Conservation (phyloP, 2,113 vertebrate species). For the Seriola dumerili region DNA sequence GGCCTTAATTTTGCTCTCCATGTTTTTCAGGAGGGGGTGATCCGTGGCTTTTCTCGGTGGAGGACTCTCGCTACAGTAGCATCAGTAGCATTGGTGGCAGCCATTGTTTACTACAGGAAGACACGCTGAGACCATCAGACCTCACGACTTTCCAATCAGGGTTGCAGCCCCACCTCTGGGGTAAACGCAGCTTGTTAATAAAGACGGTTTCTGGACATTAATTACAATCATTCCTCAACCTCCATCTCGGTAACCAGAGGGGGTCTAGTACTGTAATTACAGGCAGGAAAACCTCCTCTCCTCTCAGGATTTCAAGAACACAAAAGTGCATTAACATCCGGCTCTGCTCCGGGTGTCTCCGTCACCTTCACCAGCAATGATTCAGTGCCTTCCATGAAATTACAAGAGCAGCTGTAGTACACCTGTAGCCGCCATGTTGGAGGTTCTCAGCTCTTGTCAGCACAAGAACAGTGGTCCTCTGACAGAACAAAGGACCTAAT, state of each 20-base stretch:
- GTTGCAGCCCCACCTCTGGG: background rate
- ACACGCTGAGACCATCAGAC: slow-evolving; percentile 62
- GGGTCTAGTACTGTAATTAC: background rate
- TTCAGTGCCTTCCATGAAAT: background rate
- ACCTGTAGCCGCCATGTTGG: background rate
- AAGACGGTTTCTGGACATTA: background rate
- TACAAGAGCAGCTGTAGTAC: background rate
- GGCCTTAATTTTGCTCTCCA: background rate
- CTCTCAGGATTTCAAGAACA: slow-evolving; percentile 45
- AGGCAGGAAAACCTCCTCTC: background rate
- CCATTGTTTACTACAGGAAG: slow-evolving; percentile 80
- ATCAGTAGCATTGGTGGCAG: slow-evolving; percentile 73
- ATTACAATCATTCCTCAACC: slow-evolving; percentile 26
- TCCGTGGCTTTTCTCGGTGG: slow-evolving; percentile 77
- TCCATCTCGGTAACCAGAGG: background rate
- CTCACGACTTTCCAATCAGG: background rate
- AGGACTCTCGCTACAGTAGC: slow-evolving; percentile 73
- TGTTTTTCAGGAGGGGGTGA: slow-evolving; percentile 73
- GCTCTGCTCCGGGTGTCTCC: background rate
- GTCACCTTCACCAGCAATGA: slow-evolving; percentile 14
- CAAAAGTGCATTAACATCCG: background rate
- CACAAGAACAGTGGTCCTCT: background rate
- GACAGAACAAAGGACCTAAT: background rate
- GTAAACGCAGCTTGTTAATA: background rate
- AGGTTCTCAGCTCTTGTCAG: background rate